These are phyloP conservation scores for Cryptus viduatorius DNA, from an alignment of 2,888 invertebrate genomes.

Conservation along the genomic window DNA sequence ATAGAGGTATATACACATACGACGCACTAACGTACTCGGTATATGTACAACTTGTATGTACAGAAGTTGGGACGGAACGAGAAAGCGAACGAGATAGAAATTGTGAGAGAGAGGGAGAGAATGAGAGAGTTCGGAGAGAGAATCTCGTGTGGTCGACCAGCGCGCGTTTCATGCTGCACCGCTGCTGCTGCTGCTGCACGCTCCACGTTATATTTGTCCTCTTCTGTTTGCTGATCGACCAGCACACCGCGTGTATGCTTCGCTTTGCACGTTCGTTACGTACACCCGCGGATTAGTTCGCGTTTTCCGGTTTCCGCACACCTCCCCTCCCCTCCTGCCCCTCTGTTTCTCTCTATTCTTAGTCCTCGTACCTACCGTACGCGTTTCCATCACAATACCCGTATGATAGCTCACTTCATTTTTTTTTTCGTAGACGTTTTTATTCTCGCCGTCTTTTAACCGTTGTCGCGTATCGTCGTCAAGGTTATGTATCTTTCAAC, in stretches of 20 bases:
- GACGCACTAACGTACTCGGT: constrained; percentile 12
- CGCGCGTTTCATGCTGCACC: constrained; percentile 22
- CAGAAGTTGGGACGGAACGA: not conserved
- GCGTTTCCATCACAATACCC: not conserved
- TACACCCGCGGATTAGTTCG: constrained; percentile 58
- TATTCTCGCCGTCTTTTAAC: not conserved
- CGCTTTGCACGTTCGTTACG: constrained; percentile 59
- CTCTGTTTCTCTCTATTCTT: not conserved
- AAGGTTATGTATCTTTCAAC: not conserved
- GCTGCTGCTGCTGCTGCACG: constrained; percentile 25
- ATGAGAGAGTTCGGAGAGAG: constrained; percentile 47
- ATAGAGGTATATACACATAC: not conserved
- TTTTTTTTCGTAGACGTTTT: not conserved
- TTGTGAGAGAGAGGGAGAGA: not conserved
- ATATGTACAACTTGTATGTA: constrained; percentile 13
- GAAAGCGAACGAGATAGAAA: not conserved
- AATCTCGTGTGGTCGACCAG: constrained; percentile 19
- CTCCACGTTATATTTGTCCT: constrained; percentile 65
- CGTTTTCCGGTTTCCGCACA: constrained; percentile 39
- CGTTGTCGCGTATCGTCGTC: not conserved
- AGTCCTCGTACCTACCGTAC: too few species aligned
- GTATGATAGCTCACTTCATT: not conserved
- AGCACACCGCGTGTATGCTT: constrained; percentile 41
- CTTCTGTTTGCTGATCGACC: constrained; percentile 65
- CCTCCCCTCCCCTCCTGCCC: not conserved